Conservation (phyloP, 2,888 invertebrate species). For the Idaea aversata region DNA sequence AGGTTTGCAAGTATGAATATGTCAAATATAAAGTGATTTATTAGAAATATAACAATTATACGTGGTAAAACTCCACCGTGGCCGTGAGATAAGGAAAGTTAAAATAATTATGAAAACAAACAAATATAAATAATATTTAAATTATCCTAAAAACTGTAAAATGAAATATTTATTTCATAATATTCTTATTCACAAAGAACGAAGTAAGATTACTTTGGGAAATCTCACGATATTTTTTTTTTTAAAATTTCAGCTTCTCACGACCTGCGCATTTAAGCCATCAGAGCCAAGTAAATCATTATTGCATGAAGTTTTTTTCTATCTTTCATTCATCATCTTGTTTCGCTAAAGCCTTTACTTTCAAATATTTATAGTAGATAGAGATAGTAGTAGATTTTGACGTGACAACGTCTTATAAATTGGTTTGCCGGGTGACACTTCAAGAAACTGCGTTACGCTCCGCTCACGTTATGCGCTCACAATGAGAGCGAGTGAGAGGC, state of each 20-base stretch:
- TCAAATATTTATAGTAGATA: too few relatives aligned
- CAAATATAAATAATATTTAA: neutral
- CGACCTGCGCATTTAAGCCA: neutral
- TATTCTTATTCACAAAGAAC: neutral
- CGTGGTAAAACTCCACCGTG: neutral
- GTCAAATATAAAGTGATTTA: neutral
- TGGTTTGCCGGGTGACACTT: too few relatives aligned
- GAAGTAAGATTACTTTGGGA: neutral
- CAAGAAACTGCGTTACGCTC: too few relatives aligned
- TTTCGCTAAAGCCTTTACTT: too few relatives aligned
- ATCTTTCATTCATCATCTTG: too few relatives aligned
- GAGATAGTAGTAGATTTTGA: too few relatives aligned
- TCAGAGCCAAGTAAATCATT: neutral
- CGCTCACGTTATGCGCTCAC: too few relatives aligned
- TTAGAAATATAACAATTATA: neutral
- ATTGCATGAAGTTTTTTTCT: too few relatives aligned
- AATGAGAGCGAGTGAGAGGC: too few relatives aligned
- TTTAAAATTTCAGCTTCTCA: neutral
- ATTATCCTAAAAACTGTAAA: neutral
- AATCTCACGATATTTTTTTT: neutral
- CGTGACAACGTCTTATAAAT: too few relatives aligned
- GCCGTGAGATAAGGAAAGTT: constrained; percentile 32
- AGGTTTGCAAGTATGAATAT: neutral
- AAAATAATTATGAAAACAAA: neutral
- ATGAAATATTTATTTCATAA: neutral